Evolutionary conservation across 2,888 invertebrate genomes (phyloP).

Genomic region (Abscondita cerata): DNA sequence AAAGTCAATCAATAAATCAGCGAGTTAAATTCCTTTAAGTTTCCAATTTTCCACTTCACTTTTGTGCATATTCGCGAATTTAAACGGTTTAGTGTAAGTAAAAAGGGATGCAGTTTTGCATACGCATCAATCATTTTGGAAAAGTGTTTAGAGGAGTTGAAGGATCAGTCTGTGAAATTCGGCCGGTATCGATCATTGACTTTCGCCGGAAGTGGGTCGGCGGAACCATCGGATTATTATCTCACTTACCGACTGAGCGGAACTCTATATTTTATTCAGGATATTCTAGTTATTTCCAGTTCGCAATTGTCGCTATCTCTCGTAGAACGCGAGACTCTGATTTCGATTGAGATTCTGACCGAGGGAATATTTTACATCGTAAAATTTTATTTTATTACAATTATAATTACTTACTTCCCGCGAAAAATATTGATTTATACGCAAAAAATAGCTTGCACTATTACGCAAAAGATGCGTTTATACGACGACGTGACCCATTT

Average conservation of each 20-base stretch:
- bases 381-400: conserved; percentile 34
- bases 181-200: conserved; percentile 36
- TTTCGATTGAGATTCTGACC: conserved; percentile 40
- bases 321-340: conserved; percentile 46
- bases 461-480: too few species aligned
- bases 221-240: conserved; percentile 51
- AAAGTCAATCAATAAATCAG: conserved; percentile 50
- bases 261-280: conserved; percentile 55
- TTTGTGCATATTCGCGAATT: conserved; percentile 44
- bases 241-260: conserved; percentile 50
- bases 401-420: conserved; percentile 1
- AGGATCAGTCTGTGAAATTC: conserved; percentile 24
- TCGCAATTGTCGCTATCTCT: conserved; percentile 50
- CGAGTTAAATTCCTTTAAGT: conserved; percentile 42
- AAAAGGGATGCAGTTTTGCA: too few species aligned
- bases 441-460: too few species aligned
- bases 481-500: conserved; percentile 7
- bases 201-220: conserved; percentile 46
- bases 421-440: too few species aligned
- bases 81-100: conserved; percentile 14
- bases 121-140: conserved; percentile 29
- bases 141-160: conserved; percentile 24
- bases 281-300: conserved; percentile 53
- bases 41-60: conserved; percentile 46
- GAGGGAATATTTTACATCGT: conserved; percentile 35